A percentile compares a stretch with the other conserved stretches of the same genome.
Conservation (phyloP, 92 coral and sea anemone species). For the Heteractis magnifica region DNA sequence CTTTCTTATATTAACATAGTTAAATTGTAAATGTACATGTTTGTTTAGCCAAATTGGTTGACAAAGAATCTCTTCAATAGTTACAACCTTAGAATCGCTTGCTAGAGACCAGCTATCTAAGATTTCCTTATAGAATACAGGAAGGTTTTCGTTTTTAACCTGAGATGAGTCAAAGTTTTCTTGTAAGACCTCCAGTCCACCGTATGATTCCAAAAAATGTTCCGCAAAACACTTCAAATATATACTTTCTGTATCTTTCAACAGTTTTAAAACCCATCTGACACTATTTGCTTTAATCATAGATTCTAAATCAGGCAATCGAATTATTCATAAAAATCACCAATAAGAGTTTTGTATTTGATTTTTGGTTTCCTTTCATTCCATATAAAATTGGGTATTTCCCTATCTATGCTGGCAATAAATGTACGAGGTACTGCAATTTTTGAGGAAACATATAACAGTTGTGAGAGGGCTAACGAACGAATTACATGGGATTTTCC, state of each 20-base stretch:
- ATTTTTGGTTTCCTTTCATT: not conserved
- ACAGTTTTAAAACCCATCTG: conserved; percentile 23
- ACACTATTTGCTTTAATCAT: conserved; percentile 13
- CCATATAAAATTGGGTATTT: conserved; percentile 17
- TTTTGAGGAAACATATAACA: conserved; percentile 29
- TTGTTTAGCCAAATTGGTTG: conserved; percentile 11
- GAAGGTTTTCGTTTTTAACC: not conserved
- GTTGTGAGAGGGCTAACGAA: conserved; percentile 12
- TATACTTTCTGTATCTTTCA: not conserved
- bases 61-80: conserved; percentile 1
- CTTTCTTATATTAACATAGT: not conserved
- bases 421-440: conserved; percentile 10
- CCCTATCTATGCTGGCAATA: conserved; percentile 10
- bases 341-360: conserved; percentile 21
- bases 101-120: not conserved
- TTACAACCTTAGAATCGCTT: not conserved
- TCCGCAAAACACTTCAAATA: conserved; percentile 16
- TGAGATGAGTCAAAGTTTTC: not conserved
- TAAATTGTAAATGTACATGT: not conserved
- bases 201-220: not conserved
- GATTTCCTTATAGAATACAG: conserved; percentile 21
- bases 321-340: not conserved
- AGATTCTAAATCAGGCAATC: conserved; percentile 22
- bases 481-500: conserved; percentile 3
- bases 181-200: not conserved